Evolutionary conservation across 2,797 vertebrate genomes (phyloP), one percentile per base, ranked within the genome.

Genomic region (Pangasius sanitwongsei): DNA sequence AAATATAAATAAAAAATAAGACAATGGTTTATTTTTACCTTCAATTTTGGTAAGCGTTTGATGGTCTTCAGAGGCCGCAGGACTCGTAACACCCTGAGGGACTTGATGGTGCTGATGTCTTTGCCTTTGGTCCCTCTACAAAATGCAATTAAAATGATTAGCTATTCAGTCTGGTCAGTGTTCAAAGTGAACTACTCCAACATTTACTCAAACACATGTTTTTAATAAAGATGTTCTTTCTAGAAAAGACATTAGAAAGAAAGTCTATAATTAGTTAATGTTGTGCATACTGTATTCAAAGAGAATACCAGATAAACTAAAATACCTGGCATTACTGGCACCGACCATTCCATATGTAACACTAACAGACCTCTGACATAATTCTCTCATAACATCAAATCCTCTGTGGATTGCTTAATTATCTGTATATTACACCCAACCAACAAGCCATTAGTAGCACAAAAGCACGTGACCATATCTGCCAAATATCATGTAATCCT

Each of bases 81-180:
- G 80, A 99, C 98, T 0, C 98, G 95, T 59, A 99, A 96, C 44
- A 99, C 98, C 80, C 98, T 95, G 93, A 99, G 94, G 1, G 98
- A 99, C 94, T 99, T 99, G 95, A 99, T 99, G 12, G 98, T 99
- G 96, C 96, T 99, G 95, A 99, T 98, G 94, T 99, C 98, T 94
- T 99, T 99, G 89, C 97, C 98, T 96, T 99, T 99, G 94, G 96
- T 98, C 90, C 98, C 98, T 95, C 97, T 98, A 95, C 90, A 95
- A 75, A 92, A 87, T 86, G 80, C 72, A 91, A 88, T 81, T 8
- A 80, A 65, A 85, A 34, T 23, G 23, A 59, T 85, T n/a, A 72
- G 85, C 70, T 85, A 72, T 85, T 80, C n/a, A 85, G 37, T 80
- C 8, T 20, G 72, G 12, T 18, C 59, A 6, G 6, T 11, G 25